phyloP scores from a whole-genome alignment of 2,797 vertebrate species.

The Danio tinwini region DNA sequence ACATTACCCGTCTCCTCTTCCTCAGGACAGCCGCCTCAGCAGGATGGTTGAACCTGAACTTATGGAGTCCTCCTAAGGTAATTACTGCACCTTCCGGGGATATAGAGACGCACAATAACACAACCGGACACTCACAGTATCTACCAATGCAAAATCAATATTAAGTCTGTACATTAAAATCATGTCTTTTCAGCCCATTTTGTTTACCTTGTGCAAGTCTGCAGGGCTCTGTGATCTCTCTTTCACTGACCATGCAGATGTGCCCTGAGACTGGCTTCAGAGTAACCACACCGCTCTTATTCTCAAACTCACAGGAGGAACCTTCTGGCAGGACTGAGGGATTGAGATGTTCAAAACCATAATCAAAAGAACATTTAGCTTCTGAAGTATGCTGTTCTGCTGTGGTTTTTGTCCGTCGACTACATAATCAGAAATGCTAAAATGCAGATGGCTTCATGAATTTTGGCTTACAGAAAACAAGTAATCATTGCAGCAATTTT shows the following conservation, averaged over 20 bases:
- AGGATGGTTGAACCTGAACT: conserved; percentile 96
- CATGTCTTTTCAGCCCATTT: background rate
- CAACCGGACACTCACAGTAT: background rate
- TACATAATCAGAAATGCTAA: background rate
- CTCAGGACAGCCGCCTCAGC: conserved; percentile 91
- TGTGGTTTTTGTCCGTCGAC: too few species aligned
- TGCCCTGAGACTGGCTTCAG: conserved; percentile 81
- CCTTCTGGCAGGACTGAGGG: conserved; percentile 84
- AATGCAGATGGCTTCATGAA: background rate
- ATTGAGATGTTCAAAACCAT: background rate
- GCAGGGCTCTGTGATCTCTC: conserved; percentile 83
- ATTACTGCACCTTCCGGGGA: conserved; percentile 85
- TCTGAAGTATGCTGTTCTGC: too few species aligned
- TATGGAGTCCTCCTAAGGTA: conserved; percentile 88
- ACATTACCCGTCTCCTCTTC: conserved; percentile 86
- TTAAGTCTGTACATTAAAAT: background rate
- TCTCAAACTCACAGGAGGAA: conserved; percentile 89
- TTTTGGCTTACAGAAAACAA: background rate
- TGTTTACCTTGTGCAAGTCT: conserved; percentile 91
- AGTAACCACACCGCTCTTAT: conserved; percentile 85
- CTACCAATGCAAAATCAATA: background rate
- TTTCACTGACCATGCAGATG: conserved; percentile 86
- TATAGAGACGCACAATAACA: conserved; percentile 45
- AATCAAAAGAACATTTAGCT: too few species aligned
- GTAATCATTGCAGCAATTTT: background rate